phyloP scores from a whole-genome alignment of 2,113 vertebrate species.

The Heloderma charlesbogerti region DNA sequence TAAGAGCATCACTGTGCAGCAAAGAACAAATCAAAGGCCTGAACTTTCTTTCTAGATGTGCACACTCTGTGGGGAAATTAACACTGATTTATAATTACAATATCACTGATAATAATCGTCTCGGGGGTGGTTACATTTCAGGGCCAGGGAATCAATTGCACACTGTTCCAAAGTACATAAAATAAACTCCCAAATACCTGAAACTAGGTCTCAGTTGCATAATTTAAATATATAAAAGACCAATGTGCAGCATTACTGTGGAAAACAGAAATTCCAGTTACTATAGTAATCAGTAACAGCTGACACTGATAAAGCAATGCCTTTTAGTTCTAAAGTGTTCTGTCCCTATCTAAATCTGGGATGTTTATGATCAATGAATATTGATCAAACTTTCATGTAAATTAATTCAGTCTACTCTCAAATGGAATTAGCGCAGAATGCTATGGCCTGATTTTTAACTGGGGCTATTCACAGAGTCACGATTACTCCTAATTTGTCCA shows the following conservation, averaged over 20 bases:
- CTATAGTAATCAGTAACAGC: constrained; percentile 61
- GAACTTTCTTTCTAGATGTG: constrained; percentile 58
- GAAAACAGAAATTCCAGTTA: constrained; percentile 68
- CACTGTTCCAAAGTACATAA: constrained; percentile 53
- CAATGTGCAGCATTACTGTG: constrained; percentile 56
- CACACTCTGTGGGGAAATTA: constrained; percentile 54
- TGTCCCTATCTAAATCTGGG: not conserved
- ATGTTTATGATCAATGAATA: not conserved
- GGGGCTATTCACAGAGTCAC: not conserved
- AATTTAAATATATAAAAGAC: constrained; percentile 63
- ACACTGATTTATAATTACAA: constrained; percentile 60
- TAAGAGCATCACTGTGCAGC: constrained; percentile 66
- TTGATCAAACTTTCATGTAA: not conserved
- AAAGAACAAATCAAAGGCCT: constrained; percentile 60
- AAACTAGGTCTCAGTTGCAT: constrained; percentile 63
- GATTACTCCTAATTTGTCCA: not conserved
- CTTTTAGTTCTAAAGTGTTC: not conserved
- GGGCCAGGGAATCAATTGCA: constrained; percentile 30
- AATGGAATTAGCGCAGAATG: not conserved
- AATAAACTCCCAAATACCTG: constrained; percentile 55
- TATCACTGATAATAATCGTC: constrained; percentile 48
- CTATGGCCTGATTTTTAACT: not conserved
- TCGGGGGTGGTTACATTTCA: constrained; percentile 54
- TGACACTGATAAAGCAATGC: constrained; percentile 16
- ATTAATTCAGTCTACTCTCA: not conserved